Evolutionary conservation across 2,113 vertebrate species (phyloP), one percentile per base, ranked within the genome.

Genomic region (Axis porcinus): DNA sequence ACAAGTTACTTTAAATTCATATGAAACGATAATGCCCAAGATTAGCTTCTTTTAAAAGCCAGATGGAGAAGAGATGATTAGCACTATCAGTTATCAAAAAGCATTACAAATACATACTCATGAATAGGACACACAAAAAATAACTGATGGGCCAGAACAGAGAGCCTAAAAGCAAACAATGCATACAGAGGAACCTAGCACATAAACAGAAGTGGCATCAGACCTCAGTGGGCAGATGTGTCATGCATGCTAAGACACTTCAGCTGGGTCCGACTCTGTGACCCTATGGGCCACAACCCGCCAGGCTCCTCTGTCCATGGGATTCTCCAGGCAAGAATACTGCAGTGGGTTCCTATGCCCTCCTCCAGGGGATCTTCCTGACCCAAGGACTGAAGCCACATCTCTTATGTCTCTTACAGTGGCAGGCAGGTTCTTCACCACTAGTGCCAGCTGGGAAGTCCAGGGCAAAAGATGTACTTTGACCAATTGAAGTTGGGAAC

Each of bases 1-100:
- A 74, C 84, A 96, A 70, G 28, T 45, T 70, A 83, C 62, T 84
- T 40, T 86, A 85, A 97, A 92, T 82, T 91, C 36, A 45, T 43
- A 84, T 27, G 30, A 82, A 81, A 95, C 30, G 36, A 33, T 17
- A 96, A 78, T 86, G 81, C 10, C 14, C 47, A 67, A 93, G 76
- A 55, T 90, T 58, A 83, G 23, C 4, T 30, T 87, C 25, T 62
- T 91, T 93, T 94, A 76, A 96, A 96, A 58, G 95, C 57, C 62
- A 96, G 88, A 78, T 55, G 9, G 12, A 67, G 64, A 92, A 5
- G 36, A 45, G 17, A 74, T 64, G 16, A 55, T 55, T 45, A 67
- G 43, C 55, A 83, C 17, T 57, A 33, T 30, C 25, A 5, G 1
- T 70, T 78, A 86, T 30, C 86, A 95, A 86, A 92, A 93, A 55